Percentiles rank a stretch among this genome's conserved stretches.
Evolutionary conservation across 1,140 invertebrate genomes (phyloP).

Genomic region (Dinoponera quadriceps): DNA sequence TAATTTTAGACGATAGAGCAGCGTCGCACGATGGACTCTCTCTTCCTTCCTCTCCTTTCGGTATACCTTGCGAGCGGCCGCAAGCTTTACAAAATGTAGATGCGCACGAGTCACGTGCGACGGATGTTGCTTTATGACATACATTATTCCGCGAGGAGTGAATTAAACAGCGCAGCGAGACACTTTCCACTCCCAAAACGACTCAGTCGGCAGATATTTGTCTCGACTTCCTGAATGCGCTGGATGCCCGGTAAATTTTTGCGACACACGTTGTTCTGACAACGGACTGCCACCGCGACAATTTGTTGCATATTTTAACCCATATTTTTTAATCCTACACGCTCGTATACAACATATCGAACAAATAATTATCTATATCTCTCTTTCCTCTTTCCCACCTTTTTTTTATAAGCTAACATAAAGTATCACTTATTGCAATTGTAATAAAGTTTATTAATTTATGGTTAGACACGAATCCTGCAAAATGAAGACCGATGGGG

Average conservation of each 20-base stretch:
- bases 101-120: slow-evolving; percentile 33
- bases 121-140: slow-evolving; percentile 49
- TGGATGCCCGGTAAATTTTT: slow-evolving; percentile 20
- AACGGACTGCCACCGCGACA: not conserved
- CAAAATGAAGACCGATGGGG: no score
- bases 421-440: no score
- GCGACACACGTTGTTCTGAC: not conserved
- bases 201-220: slow-evolving; percentile 17
- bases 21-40: not conserved
- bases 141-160: slow-evolving; percentile 45
- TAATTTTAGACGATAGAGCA: slow-evolving; percentile 33
- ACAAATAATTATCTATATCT: no score
- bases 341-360: not conserved
- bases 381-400: no score
- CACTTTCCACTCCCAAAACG: slow-evolving; percentile 31
- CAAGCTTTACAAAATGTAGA: slow-evolving; percentile 52
- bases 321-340: not conserved
- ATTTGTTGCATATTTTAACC: slow-evolving; percentile 26
- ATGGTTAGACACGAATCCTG: no score
- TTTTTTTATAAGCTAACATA: no score
- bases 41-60: not conserved
- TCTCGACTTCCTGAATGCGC: slow-evolving; percentile 14
- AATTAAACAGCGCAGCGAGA: slow-evolving; percentile 41
- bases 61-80: slow-evolving; percentile 11
- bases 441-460: no score